Evolutionary conservation across 2,113 vertebrate genomes (phyloP).

Genomic region (Theristicus caerulescens): DNA sequence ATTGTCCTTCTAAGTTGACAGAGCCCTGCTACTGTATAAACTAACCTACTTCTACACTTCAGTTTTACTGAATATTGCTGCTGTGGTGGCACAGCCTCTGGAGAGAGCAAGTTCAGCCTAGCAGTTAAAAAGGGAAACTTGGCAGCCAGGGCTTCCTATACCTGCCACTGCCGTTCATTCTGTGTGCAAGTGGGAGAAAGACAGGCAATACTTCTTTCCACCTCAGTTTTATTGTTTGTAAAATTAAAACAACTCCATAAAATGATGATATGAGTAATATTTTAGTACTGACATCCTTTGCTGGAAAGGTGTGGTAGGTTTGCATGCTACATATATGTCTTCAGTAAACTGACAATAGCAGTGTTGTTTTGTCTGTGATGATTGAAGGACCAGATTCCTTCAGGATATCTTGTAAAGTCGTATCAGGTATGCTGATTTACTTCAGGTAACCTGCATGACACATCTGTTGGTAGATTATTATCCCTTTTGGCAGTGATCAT

Average conservation of each 20-base stretch:
- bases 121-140: neutral
- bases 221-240: neutral
- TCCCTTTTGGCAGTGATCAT: neutral
- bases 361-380: neutral
- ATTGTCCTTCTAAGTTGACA: neutral
- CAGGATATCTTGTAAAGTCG: neutral
- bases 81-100: neutral
- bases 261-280: neutral
- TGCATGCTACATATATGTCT: neutral
- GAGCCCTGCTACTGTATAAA: neutral
- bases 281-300: neutral
- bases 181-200: neutral
- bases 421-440: neutral
- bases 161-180: neutral
- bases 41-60: neutral
- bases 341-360: neutral
- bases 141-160: neutral
- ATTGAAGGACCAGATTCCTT: neutral
- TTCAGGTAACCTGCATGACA: neutral
- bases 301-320: neutral
- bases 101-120: neutral
- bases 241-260: neutral
- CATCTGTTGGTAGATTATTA: neutral
- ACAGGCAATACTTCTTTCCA: neutral
- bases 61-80: neutral